Evolutionary conservation across 2,797 vertebrate species (phyloP), one percentile per base, ranked within the genome.

Genomic region (Bryconaethiops microstoma): DNA sequence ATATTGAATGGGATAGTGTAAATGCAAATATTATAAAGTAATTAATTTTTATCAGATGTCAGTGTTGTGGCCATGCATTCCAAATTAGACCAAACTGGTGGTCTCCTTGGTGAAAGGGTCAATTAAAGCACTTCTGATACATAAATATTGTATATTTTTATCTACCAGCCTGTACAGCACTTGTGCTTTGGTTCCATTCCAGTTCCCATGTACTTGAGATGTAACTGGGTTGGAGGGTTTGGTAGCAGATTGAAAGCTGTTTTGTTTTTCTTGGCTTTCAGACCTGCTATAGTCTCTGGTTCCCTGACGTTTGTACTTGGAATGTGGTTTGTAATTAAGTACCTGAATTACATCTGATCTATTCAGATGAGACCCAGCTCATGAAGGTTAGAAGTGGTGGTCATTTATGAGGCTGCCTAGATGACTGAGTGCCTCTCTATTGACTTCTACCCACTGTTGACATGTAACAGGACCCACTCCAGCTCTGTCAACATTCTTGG

Each of bases 381-480:
- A 16, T 7, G 14, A 63, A 63, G 4, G 35, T 35, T 35, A 35
- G 35, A 35, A 35, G 35, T 35, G 35, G 35, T 35, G 4, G 35
- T 35, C 35, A 35, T 35, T 35, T 35, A 45, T 45, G 65, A 21
- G 45, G 64, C 8, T 16, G 16, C 19, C 65, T 68, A 40, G 17
- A 68, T 39, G 52, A 19, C 48, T 62, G 40, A 19, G n/a, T 78
- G 63, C 74, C 55, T 72, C 55, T 68, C 54, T 82, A 77, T 83
- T 83, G 74, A 80, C 78, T 76, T 52, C 29, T 69, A 81, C 68
- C 45, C 48, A 70, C 21, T 83, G 82, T 68, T 87, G 80, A 85
- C 80, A 84, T 84, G 87, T 64, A 88, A 88, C 86, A 74, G 21
- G 48, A 85, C 48, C 78, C 5, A 5, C 39, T 67, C 35, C 10